Evolutionary conservation across 2,113 vertebrate species (phyloP).

Genomic region (Microcebus murinus): DNA sequence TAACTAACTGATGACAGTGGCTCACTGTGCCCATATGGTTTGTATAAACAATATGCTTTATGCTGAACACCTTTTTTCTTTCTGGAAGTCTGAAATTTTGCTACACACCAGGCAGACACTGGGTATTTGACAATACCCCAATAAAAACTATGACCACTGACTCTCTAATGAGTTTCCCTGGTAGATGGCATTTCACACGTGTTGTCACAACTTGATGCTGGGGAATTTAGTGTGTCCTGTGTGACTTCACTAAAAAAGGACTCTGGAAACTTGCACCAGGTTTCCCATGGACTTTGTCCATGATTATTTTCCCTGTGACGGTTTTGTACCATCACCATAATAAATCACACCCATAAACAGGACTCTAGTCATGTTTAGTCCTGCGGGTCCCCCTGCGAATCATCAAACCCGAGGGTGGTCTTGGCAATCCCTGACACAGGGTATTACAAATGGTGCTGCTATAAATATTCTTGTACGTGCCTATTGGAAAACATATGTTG

Average conservation of each 20-base stretch:
- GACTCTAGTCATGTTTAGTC: background rate
- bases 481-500: background rate
- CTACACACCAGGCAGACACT: background rate
- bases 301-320: background rate
- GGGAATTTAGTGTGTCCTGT: background rate
- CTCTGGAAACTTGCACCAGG: background rate
- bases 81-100: background rate
- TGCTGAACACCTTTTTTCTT: constrained; percentile 28
- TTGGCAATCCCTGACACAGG: background rate
- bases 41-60: background rate
- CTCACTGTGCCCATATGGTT: background rate
- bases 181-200: background rate
- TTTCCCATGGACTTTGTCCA: background rate
- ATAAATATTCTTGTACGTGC: background rate
- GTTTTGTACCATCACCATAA: background rate
- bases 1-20: background rate
- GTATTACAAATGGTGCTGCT: background rate
- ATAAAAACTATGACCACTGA: background rate
- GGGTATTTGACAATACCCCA: background rate
- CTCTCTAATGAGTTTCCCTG: background rate
- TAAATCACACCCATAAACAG: background rate
- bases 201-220: background rate
- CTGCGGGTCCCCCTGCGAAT: background rate
- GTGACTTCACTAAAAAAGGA: background rate
- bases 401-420: background rate